Evolutionary conservation across 2,888 invertebrate genomes (phyloP), one percentile per base, ranked within the genome.

Genomic region (Protonemura montana): DNA sequence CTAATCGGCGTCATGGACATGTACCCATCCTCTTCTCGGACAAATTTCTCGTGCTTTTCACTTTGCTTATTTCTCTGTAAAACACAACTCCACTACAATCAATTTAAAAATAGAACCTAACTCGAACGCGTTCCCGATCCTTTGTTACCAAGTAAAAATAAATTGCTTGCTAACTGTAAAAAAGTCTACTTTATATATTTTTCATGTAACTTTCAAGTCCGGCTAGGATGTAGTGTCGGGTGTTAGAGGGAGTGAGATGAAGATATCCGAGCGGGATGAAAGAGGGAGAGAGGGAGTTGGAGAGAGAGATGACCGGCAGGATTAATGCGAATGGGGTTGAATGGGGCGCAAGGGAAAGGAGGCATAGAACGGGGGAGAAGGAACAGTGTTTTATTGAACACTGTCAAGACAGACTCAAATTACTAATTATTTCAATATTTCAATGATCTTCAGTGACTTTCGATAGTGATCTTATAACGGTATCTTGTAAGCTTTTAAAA

Each of bases 101-200:
- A 82, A 82, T 82, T 82, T 42, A 41, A 82, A 82, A 82, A 82
- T 84, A 42, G 82, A 27, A 81, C 16, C 78, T 82, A 26, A 21
- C 82, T 82, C 82, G 82, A 29, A 82, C 82, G 35, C 27, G 59
- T 78, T 28, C 82, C 26, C 42, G 13, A 76, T 84, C 84, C 84
- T 76, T 84, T 84, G 84, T 84, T 59, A 10, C 27, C 59, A 84
- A 76, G 76, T 27, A 84, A 84, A 84, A 84, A 84, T 76, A 76
- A 84, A 84, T 76, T 84, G 84, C 84, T 27, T 59, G 59, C 76
- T 26, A 59, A 76, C 29, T 84, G 76, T 76, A 84, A 84, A 84
- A 83, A 30, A 27, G 82, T 42, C 82, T 84, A 84, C 76, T 42
- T 84, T 84, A 84, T 28, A 28, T 59, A 59, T 59, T 59, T 59